These are phyloP conservation scores for Andrena trimmerana DNA, from an alignment of 2,888 invertebrate genomes.

Conservation along the genomic window DNA sequence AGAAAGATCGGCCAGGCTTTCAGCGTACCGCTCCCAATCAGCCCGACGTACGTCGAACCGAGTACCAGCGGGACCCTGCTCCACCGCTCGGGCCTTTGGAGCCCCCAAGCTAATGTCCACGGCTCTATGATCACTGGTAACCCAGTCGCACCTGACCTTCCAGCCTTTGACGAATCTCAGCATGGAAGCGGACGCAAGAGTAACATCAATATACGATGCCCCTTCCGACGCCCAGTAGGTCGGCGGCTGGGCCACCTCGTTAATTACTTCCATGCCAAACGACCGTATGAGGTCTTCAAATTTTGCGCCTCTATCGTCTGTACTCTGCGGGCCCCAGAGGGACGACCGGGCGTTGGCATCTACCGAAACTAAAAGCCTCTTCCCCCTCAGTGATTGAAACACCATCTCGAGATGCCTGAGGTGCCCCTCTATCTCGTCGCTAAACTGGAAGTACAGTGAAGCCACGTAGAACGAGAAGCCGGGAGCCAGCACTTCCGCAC, in stretches of 20 bases:
- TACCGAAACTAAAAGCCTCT: too few species aligned
- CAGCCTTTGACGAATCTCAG: too few species aligned
- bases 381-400: neutral
- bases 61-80: too few species aligned
- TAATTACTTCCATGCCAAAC: neutral
- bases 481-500: too few species aligned
- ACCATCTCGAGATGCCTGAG: neutral
- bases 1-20: too few species aligned
- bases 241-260: neutral
- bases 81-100: neutral
- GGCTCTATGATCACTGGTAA: neutral
- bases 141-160: too few species aligned
- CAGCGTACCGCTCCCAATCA: too few species aligned
- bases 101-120: neutral
- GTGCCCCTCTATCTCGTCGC: constrained; percentile 5
- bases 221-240: neutral
- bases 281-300: neutral
- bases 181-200: too few species aligned
- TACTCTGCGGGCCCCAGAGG: neutral
- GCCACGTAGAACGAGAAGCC: neutral
- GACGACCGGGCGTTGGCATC: too few species aligned
- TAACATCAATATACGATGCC: too few species aligned
- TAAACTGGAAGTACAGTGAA: neutral
- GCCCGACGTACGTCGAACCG: too few species aligned
- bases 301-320: neutral